Evolutionary conservation across 2,797 vertebrate species (phyloP).

Genomic region (Fringilla coelebs): DNA sequence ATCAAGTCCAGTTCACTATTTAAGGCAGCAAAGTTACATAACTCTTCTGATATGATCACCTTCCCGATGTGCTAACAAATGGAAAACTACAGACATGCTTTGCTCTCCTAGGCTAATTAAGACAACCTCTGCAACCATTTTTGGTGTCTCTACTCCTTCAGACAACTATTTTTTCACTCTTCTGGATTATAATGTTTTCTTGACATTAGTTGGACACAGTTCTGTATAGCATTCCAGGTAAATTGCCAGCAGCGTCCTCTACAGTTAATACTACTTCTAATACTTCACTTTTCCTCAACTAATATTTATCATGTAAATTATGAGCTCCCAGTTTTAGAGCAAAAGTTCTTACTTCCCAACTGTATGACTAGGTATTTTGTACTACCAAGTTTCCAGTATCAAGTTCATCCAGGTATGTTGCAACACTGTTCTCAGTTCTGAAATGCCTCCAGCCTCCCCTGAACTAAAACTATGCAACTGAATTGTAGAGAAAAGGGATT

Average conservation of each 20-base stretch:
- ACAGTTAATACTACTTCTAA: background rate
- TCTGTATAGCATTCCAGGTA: background rate
- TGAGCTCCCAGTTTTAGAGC: background rate
- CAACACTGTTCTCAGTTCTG: background rate
- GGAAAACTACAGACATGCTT: background rate
- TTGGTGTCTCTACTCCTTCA: background rate
- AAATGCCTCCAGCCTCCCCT: background rate
- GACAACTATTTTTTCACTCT: background rate
- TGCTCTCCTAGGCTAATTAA: background rate
- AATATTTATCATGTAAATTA: background rate
- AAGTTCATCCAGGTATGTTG: background rate
- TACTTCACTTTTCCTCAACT: background rate
- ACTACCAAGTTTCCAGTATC: background rate
- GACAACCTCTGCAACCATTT: background rate
- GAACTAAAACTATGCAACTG: background rate
- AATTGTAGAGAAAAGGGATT: background rate
- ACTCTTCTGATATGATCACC: background rate
- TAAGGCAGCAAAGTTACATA: accelerated
- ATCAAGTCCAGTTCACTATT: background rate
- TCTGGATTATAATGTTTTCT: background rate
- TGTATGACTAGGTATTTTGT: background rate
- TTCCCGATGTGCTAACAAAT: background rate
- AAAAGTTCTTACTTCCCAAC: background rate
- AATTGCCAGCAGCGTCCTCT: background rate
- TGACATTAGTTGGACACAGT: background rate